Conservation (phyloP, 1,140 invertebrate species). For the Solenopsis fugax region DNA sequence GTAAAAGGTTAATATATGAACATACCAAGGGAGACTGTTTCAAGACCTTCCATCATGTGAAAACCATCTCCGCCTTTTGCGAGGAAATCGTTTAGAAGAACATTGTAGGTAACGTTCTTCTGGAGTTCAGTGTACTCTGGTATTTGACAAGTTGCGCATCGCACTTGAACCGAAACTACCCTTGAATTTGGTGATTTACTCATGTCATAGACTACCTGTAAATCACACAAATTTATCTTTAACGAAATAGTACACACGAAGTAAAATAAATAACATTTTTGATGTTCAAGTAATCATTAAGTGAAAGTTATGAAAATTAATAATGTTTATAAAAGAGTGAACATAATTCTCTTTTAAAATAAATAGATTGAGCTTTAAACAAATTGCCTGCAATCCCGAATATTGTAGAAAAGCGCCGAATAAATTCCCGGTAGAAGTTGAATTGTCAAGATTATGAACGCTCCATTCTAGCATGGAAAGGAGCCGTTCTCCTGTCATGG, state of each 20-base stretch:
- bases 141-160: constrained; percentile 87
- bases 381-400: constrained; percentile 84
- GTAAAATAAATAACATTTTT: constrained; percentile 2
- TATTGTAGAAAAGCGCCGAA: constrained; percentile 88
- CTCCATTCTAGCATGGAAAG: constrained; percentile 87
- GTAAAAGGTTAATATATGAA: background rate
- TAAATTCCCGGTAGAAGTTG: constrained; percentile 78
- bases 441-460: constrained; percentile 85
- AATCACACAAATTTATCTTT: background rate
- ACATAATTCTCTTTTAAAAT: background rate
- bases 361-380: background rate
- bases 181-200: constrained; percentile 84
- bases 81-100: constrained; percentile 87
- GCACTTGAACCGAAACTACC: constrained; percentile 86
- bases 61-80: constrained; percentile 88
- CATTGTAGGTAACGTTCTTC: constrained; percentile 82
- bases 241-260: background rate
- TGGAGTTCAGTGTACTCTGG: constrained; percentile 85
- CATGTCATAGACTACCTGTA: constrained; percentile 87
- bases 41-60: constrained; percentile 79
- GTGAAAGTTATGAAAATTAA: background rate
- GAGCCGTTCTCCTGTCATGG: constrained; percentile 84
- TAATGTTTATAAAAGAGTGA: background rate
- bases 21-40: constrained; percentile 62
- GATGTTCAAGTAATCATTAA: background rate